Conservation (phyloP, 2,888 invertebrate genomes). For the Keiferia lycopersicella region DNA sequence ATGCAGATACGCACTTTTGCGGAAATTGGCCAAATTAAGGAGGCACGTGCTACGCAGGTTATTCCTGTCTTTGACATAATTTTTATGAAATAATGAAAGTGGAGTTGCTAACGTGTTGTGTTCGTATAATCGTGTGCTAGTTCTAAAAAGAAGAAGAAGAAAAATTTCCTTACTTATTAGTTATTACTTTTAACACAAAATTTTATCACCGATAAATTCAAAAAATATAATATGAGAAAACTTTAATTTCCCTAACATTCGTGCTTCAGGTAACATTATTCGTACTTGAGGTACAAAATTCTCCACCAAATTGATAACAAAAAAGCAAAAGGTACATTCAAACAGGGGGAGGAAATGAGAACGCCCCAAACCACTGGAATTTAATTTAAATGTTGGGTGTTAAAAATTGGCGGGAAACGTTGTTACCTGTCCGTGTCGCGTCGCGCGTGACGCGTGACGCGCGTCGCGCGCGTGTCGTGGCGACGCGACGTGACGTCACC, state of each 20-base stretch:
- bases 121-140: too few relatives aligned
- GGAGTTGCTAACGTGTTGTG: too few relatives aligned
- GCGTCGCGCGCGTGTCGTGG: slow-evolving; percentile 40
- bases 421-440: slow-evolving; percentile 60
- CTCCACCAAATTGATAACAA: neutral
- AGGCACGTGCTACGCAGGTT: slow-evolving; percentile 36
- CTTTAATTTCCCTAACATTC: too few relatives aligned
- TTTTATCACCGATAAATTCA: too few relatives aligned
- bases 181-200: too few relatives aligned
- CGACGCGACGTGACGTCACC: slow-evolving; percentile 54
- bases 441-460: slow-evolving; percentile 49
- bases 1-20: slow-evolving; percentile 61
- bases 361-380: slow-evolving; percentile 47
- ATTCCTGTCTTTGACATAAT: neutral
- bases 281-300: neutral
- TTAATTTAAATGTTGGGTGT: slow-evolving; percentile 74
- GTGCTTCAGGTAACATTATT: too few relatives aligned
- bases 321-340: neutral
- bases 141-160: too few relatives aligned
- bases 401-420: slow-evolving; percentile 66
- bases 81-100: too few relatives aligned
- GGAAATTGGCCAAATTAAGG: slow-evolving; percentile 71
- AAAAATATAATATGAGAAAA: too few relatives aligned
- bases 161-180: too few relatives aligned
- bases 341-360: slow-evolving; percentile 27